phyloP scores from a whole-genome alignment of 1,140 invertebrate genomes.

The Metaphire vulgaris region DNA sequence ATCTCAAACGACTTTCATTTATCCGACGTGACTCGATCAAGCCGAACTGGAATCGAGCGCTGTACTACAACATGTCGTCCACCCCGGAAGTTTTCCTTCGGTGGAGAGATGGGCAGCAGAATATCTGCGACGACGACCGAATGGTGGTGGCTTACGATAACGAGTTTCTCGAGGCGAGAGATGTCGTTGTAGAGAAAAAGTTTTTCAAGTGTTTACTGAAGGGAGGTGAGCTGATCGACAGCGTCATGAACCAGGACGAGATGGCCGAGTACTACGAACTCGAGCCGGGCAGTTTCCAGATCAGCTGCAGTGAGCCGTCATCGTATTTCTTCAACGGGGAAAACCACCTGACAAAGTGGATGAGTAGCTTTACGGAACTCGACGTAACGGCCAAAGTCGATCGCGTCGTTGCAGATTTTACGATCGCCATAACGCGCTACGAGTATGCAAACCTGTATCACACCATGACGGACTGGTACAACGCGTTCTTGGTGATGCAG shows the following conservation, averaged over 20 bases:
- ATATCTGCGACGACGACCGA: constrained; percentile 20
- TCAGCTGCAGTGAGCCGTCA: constrained; percentile 30
- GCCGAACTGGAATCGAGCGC: constrained; percentile 10
- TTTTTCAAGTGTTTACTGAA: constrained; percentile 4
- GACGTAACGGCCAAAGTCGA: background rate
- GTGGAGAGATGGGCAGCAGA: constrained; percentile 1
- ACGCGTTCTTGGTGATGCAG: constrained; percentile 43
- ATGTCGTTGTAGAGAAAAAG: constrained; percentile 25
- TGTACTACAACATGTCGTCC: constrained; percentile 10
- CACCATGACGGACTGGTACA: constrained; percentile 48
- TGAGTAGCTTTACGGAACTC: constrained; percentile 18
- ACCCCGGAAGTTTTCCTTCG: constrained; percentile 11
- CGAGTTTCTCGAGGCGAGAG: constrained; percentile 20
- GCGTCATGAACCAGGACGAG: constrained; percentile 40
- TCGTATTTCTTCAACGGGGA: constrained; percentile 28
- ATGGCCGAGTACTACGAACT: constrained; percentile 35
- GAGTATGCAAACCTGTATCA: constrained; percentile 50
- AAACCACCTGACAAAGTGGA: constrained; percentile 35
- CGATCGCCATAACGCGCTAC: constrained; percentile 34
- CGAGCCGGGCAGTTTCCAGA: constrained; percentile 35
- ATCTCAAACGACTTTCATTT: background rate
- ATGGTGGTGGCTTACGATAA: constrained; percentile 17
- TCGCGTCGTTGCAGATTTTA: constrained; percentile 18
- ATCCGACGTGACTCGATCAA: background rate
- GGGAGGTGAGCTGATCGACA: constrained; percentile 39